phyloP scores from a whole-genome alignment of 64 coral and sea anemone species.

The Montipora efflorescens region DNA sequence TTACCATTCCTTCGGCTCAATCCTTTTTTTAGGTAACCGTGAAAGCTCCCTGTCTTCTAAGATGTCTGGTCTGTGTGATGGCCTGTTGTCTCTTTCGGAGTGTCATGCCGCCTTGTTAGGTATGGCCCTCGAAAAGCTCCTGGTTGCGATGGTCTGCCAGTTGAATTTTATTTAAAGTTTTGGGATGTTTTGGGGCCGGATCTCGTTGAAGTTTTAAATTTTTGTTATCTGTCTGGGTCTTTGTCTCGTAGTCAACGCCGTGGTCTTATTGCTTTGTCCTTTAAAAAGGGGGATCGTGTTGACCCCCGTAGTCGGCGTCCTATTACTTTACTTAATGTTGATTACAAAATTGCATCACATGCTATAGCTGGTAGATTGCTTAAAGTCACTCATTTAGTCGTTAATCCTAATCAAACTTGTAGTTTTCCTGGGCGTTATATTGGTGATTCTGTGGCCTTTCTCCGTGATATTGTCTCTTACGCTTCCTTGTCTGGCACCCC shows the following conservation, averaged over 20 bases:
- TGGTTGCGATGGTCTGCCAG: neutral
- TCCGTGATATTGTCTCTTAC: neutral
- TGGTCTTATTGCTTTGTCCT: neutral
- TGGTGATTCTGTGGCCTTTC: neutral
- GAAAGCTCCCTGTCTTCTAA: neutral
- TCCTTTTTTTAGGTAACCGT: too few relatives aligned
- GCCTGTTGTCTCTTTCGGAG: neutral
- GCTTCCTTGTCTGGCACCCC: neutral
- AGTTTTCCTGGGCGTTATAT: neutral
- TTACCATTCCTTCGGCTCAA: too few relatives aligned
- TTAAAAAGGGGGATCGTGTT: neutral
- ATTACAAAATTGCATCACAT: constrained; percentile 7
- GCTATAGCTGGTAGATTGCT: neutral
- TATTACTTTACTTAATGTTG: constrained; percentile 15
- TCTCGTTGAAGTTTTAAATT: neutral
- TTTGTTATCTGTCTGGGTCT: neutral
- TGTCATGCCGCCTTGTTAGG: neutral
- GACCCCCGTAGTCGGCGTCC: constrained; percentile 28
- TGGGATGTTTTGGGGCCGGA: neutral
- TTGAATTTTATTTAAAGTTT: neutral
- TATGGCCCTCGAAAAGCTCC: neutral
- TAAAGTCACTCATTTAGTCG: neutral
- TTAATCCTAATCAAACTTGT: neutral
- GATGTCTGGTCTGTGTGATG: neutral
- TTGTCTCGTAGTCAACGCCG: neutral